Evolutionary conservation across 2,113 vertebrate genomes (phyloP).

Genomic region (Australoheros scitulus): DNA sequence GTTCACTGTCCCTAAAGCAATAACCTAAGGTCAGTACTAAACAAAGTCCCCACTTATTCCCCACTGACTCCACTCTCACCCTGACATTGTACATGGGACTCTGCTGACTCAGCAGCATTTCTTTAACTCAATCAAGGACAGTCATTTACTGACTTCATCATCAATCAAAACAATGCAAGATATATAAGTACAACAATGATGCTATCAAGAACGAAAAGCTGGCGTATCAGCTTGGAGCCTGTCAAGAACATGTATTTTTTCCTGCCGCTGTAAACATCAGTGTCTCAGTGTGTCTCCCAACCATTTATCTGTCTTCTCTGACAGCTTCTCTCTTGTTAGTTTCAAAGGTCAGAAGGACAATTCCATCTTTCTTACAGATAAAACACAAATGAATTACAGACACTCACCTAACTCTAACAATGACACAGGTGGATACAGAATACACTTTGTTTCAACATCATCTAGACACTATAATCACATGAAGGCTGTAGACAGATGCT

Average conservation of each 20-base stretch:
- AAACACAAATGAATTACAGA: slow-evolving; percentile 33
- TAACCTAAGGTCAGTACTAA: slow-evolving; percentile 18
- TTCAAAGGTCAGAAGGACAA: slow-evolving; percentile 44
- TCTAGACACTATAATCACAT: background rate
- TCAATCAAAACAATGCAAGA: slow-evolving; percentile 26
- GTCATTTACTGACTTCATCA: slow-evolving; percentile 35
- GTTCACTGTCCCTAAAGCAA: background rate
- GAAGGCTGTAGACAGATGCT: background rate
- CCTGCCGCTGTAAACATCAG: background rate
- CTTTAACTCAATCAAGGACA: slow-evolving; percentile 55
- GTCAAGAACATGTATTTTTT: background rate
- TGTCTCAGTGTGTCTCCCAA: background rate
- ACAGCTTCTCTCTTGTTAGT: slow-evolving; percentile 18
- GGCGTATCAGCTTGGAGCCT: background rate
- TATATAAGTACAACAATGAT: background rate
- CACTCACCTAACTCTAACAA: slow-evolving; percentile 12
- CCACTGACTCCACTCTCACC: slow-evolving; percentile 24
- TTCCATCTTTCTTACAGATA: slow-evolving; percentile 41
- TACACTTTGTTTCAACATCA: slow-evolving; percentile 24
- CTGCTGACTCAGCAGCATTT: slow-evolving; percentile 63
- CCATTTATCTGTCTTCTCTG: slow-evolving; percentile 21
- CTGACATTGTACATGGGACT: slow-evolving; percentile 43
- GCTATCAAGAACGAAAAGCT: background rate
- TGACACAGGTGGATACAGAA: background rate
- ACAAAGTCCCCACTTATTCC: slow-evolving; percentile 32